phyloP scores from a whole-genome alignment of 2,113 vertebrate genomes.

The Piprites chloris region DNA sequence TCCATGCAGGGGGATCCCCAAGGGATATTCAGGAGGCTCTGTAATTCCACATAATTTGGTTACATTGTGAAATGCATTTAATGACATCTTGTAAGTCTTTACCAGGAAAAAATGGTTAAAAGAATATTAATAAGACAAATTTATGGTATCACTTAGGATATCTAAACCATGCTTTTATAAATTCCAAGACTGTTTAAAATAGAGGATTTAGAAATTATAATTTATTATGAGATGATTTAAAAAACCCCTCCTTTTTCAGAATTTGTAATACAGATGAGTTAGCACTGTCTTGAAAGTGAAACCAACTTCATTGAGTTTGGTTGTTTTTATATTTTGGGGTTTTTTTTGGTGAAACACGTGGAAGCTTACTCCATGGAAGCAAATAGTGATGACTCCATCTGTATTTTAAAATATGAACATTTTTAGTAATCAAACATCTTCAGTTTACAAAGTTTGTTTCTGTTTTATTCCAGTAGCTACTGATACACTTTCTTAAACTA shows the following conservation, averaged over 20 bases:
- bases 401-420: neutral
- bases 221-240: neutral
- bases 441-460: neutral
- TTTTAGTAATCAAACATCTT: neutral
- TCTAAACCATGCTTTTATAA: neutral
- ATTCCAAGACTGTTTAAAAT: neutral
- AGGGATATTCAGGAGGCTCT: neutral
- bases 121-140: neutral
- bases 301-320: neutral
- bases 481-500: neutral
- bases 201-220: neutral
- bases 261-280: neutral
- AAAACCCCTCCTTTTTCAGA: neutral
- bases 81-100: neutral
- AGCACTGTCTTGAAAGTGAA: neutral
- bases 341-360: neutral
- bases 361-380: neutral
- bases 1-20: neutral
- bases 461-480: neutral
- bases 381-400: neutral
- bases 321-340: neutral
- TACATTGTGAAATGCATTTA: neutral
- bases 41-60: rapidly evolving
- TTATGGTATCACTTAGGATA: neutral
- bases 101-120: neutral